Percentiles rank a stretch among this genome's conserved stretches.
phyloP scores from a whole-genome alignment of 1,140 invertebrate species.

The Zophobas atratus region DNA sequence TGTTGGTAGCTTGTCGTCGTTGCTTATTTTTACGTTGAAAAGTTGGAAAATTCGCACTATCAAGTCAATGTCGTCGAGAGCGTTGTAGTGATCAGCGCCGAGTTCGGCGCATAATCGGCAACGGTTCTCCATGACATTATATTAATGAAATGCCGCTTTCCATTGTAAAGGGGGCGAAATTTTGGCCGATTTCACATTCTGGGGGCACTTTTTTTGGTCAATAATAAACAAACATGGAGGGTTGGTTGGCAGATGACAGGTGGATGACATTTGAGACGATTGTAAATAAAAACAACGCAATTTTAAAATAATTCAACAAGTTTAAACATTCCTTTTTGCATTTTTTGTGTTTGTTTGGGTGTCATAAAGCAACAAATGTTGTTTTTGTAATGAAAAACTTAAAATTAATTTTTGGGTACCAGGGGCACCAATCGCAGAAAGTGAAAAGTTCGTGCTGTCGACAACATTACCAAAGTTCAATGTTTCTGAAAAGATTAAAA shows the following conservation, averaged over 20 bases:
- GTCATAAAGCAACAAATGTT: no score
- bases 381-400: no score
- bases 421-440: no score
- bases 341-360: no score
- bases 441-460: no score
- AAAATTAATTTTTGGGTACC: no score
- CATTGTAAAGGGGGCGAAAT: background rate
- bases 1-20: conserved; percentile 62
- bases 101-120: conserved; percentile 72
- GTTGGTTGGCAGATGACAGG: background rate
- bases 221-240: conserved; percentile 47
- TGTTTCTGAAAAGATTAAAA: no score
- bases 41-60: conserved; percentile 60
- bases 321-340: no score
- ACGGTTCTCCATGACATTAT: conserved; percentile 60
- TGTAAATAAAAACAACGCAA: background rate
- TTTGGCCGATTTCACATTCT: background rate
- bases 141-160: background rate
- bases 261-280: background rate
- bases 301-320: no score
- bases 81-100: conserved; percentile 53
- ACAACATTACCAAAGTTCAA: no score
- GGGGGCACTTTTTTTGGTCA: conserved; percentile 18
- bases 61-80: conserved; percentile 59
- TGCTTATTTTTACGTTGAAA: conserved; percentile 61